These are phyloP conservation scores for Drosophila repletoides DNA, from an alignment of 1,140 invertebrate genomes.

Conservation along the genomic window DNA sequence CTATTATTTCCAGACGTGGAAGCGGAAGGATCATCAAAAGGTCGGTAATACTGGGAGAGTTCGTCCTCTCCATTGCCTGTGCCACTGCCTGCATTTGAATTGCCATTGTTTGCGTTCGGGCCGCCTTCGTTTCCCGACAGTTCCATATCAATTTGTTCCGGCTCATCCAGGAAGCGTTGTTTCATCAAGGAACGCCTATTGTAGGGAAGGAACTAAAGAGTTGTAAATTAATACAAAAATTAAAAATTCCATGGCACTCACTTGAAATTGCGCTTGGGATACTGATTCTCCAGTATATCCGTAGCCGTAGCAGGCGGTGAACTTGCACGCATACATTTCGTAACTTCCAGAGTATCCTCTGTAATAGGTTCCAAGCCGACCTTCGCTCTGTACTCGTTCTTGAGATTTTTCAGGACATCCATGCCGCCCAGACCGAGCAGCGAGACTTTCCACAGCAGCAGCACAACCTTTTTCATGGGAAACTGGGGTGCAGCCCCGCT, in stretches of 20 bases:
- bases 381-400: constrained; percentile 88
- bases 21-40: constrained; percentile 83
- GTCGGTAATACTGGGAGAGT: constrained; percentile 83
- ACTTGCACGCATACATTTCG: constrained; percentile 95
- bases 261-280: constrained; percentile 87
- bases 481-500: constrained; percentile 97
- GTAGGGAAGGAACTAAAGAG: background rate
- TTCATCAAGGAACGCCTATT: constrained; percentile 84
- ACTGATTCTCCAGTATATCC: constrained; percentile 95
- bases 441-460: constrained; percentile 98
- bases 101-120: constrained; percentile 59
- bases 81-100: constrained; percentile 20
- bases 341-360: constrained; percentile 97
- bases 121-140: constrained; percentile 71
- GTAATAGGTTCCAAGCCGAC: constrained; percentile 89
- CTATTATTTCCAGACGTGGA: constrained; percentile 38
- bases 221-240: background rate
- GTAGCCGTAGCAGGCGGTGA: constrained; percentile 96
- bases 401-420: constrained; percentile 89
- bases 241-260: constrained; percentile 27
- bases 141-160: constrained; percentile 88
- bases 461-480: constrained; percentile 98
- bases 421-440: constrained; percentile 95
- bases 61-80: constrained; percentile 83
- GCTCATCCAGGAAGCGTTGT: constrained; percentile 96